Evolutionary conservation across 2,888 invertebrate species (phyloP), one percentile per base, ranked within the genome.

Genomic region (Tillus elongatus): DNA sequence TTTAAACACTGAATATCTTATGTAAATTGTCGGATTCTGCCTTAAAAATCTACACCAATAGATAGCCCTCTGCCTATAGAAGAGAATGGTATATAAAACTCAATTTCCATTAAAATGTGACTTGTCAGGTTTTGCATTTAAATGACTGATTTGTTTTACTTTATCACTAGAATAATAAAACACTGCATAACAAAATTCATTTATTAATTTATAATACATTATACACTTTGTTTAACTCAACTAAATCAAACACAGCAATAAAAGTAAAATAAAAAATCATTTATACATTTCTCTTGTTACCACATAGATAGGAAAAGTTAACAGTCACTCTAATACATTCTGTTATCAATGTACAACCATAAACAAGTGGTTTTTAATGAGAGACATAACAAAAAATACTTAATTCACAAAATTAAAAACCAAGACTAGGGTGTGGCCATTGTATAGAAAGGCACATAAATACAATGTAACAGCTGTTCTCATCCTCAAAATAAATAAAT

Each of bases 111-210:
- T 8, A 19, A 6, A 19, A 19, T 19, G 24, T 19, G 24, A 19
- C 24, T 19, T 19, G 24, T 19, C 24, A 19, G 24, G 24, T 19
- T 19, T 19, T 19, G 24, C 24, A 19, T 19, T 19, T 19, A 19
- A n/a, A 19, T n/a, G 24, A n/a, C 24, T 19, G 24, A 19, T 19
- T 19, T 19, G n/a, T n/a, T n/a, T n/a, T n/a, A n/a, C n/a, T n/a
- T n/a, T n/a, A n/a, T n/a, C n/a, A n/a, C n/a, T n/a, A n/a, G n/a
- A n/a, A n/a, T n/a, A n/a, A n/a, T n/a, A n/a, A n/a, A n/a, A n/a
- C n/a, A n/a, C n/a, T n/a, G n/a, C n/a, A n/a, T n/a, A n/a, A n/a
- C n/a, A n/a, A n/a, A n/a, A n/a, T n/a, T n/a, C n/a, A n/a, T n/a
- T n/a, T n/a, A n/a, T n/a, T n/a, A n/a, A n/a, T n/a, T n/a, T n/a